These are phyloP conservation scores for Phoeniculus purpureus DNA, from an alignment of 2,797 vertebrate genomes.

Conservation along the genomic window DNA sequence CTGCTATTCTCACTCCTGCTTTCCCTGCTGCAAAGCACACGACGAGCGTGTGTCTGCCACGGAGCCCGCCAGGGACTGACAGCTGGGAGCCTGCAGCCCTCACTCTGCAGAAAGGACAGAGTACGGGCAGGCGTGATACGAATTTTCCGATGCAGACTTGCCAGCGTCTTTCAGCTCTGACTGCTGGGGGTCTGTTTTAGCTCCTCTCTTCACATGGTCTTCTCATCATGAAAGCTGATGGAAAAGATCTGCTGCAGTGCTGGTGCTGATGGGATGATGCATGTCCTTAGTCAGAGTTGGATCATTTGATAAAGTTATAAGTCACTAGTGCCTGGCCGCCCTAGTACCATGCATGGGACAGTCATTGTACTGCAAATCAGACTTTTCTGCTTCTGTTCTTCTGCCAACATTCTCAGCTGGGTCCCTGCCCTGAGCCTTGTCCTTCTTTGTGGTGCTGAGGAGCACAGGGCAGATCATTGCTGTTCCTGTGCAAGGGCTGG, in stretches of 20 bases:
- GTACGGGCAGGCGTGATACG: accelerated
- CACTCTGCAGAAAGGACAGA: not conserved
- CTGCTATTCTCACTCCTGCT: constrained; percentile 25
- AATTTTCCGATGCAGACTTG: not conserved
- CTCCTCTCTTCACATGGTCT: not conserved
- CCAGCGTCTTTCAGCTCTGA: not conserved
- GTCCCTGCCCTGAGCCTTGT: accelerated
- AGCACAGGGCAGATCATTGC: not conserved
- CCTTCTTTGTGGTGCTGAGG: not conserved
- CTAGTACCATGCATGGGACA: too few species aligned
- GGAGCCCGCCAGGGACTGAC: not conserved
- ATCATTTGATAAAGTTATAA: not conserved
- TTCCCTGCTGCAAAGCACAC: not conserved
- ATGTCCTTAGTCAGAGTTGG: not conserved
- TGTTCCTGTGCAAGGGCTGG: not conserved
- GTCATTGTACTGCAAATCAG: not conserved
- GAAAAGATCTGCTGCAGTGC: not conserved
- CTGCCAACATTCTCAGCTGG: not conserved
- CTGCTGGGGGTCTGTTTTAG: not conserved
- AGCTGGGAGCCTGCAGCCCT: constrained; percentile 1
- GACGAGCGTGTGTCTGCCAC: not conserved
- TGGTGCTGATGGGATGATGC: not conserved
- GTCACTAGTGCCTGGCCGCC: not conserved
- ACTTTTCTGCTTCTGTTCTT: not conserved
- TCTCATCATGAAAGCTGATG: not conserved